phyloP scores from a whole-genome alignment of 2,113 vertebrate species.

The Rallus limicola region DNA sequence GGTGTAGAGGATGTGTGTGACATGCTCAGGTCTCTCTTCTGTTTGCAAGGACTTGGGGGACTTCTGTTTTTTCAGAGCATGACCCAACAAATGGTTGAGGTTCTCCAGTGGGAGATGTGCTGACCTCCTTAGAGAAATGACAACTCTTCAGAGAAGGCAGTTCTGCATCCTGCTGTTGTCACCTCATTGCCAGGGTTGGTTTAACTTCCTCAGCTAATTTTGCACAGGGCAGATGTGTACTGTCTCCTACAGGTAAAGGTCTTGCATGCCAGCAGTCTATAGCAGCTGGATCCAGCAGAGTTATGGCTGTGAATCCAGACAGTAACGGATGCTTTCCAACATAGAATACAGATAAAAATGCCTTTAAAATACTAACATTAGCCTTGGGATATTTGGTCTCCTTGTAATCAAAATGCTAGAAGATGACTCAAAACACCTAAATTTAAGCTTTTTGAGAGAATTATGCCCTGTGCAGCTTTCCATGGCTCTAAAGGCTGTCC shows the following conservation, averaged over 20 bases:
- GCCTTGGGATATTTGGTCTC: neutral
- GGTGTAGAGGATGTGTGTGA: rapidly evolving
- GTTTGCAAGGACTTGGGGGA: neutral
- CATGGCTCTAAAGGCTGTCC: neutral
- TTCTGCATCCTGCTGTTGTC: neutral
- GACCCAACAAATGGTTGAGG: neutral
- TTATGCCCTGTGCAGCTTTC: neutral
- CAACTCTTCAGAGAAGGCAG: neutral
- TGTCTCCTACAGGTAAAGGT: neutral
- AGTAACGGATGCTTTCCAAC: neutral
- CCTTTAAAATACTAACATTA: neutral
- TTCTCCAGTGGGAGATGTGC: neutral
- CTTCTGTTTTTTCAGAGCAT: neutral
- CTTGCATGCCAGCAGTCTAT: rapidly evolving
- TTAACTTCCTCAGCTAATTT: neutral
- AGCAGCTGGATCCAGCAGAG: neutral
- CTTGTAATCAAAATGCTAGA: rapidly evolving
- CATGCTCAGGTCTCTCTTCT: neutral
- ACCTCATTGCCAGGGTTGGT: neutral
- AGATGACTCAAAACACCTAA: neutral
- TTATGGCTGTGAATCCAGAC: neutral
- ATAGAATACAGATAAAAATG: neutral
- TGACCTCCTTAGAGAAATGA: neutral
- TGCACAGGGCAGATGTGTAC: neutral
- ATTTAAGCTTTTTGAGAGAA: neutral